These are phyloP conservation scores for Ooceraea biroi DNA, from an alignment of 1,140 invertebrate species.

Conservation along the genomic window DNA sequence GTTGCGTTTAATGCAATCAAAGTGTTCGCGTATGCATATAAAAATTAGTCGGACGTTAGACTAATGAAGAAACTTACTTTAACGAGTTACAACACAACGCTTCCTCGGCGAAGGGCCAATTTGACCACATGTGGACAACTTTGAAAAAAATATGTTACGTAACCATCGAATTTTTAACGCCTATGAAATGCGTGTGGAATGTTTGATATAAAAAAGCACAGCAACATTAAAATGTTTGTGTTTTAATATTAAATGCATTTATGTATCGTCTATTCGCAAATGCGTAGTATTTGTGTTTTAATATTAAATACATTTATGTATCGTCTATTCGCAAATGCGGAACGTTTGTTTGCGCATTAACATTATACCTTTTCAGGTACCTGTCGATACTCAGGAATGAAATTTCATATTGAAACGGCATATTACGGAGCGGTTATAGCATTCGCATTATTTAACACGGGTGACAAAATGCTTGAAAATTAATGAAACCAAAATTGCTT, in stretches of 20 bases:
- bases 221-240: not conserved
- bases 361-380: constrained; percentile 7
- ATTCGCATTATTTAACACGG: constrained; percentile 10
- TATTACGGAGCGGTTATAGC: not conserved
- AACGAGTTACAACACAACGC: constrained; percentile 35
- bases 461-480: constrained; percentile 44
- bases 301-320: too few relatives aligned
- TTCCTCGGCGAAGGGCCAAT: constrained; percentile 12
- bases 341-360: constrained; percentile 18
- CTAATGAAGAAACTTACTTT: constrained; percentile 55
- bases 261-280: not conserved
- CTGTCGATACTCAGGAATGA: constrained; percentile 22
- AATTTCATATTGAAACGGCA: constrained; percentile 35
- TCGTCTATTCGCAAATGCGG: not conserved
- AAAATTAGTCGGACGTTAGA: constrained; percentile 56
- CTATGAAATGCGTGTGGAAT: not conserved
- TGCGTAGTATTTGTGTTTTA: too few relatives aligned
- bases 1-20: constrained; percentile 32
- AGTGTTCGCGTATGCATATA: constrained; percentile 23
- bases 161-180: not conserved
- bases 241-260: too few relatives aligned
- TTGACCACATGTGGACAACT: constrained; percentile 1
- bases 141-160: constrained; percentile 31
- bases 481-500: constrained; percentile 36
- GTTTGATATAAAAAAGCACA: not conserved